Percentiles rank a stretch among this genome's conserved stretches.
These are phyloP conservation scores for Conus ventricosus DNA, from an alignment of 1,140 invertebrate genomes.

Conservation along the genomic window DNA sequence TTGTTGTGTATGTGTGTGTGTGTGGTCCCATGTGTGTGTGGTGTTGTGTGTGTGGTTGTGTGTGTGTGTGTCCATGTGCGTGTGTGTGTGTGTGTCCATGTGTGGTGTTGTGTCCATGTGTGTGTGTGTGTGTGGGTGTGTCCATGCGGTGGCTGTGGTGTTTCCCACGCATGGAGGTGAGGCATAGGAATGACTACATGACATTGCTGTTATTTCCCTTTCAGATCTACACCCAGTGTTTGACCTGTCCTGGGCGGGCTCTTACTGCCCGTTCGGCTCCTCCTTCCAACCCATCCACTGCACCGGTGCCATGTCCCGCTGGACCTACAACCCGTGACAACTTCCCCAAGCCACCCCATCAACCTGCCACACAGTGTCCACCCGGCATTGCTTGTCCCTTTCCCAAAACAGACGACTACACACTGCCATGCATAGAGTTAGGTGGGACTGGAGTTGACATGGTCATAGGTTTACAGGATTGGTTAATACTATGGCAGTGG, in stretches of 20 bases:
- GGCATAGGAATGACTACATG: not conserved
- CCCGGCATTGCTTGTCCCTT: constrained; percentile 64
- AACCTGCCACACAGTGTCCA: constrained; percentile 67
- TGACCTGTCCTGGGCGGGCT: constrained; percentile 62
- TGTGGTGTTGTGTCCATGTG: no score
- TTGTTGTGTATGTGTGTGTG: no score
- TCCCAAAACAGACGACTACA: constrained; percentile 60
- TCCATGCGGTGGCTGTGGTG: no score
- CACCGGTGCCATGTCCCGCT: constrained; percentile 61
- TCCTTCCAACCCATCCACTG: constrained; percentile 53
- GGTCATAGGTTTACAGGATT: no score
- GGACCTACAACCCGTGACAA: constrained; percentile 67
- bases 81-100: no score
- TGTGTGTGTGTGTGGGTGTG: no score
- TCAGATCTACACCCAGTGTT: constrained; percentile 63
- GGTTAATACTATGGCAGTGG: no score
- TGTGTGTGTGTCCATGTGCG: no score
- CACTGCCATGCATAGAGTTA: constrained; percentile 65
- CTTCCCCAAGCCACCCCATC: constrained; percentile 60
- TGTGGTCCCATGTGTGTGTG: no score
- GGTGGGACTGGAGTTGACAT: not conserved
- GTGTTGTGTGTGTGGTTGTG: no score
- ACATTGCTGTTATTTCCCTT: constrained; percentile 30
- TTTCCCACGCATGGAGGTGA: no score
- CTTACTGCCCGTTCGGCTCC: constrained; percentile 66